Percentiles rank a stretch among this genome's conserved stretches.
phyloP scores from a whole-genome alignment of 1,140 invertebrate species.

The Octopus sinensis region DNA sequence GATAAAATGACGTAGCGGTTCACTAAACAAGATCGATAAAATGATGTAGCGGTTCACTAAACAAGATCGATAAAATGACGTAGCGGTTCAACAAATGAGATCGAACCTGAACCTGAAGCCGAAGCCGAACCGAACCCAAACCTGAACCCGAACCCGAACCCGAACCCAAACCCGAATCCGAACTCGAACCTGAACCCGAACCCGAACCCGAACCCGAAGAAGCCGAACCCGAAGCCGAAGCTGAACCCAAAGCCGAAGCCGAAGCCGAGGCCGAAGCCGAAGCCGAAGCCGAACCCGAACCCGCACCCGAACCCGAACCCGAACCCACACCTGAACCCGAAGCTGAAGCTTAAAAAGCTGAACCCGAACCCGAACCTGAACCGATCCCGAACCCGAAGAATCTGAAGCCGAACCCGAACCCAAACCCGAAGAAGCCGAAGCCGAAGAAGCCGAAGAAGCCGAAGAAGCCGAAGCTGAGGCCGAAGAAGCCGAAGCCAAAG shows the following conservation, averaged over 20 bases:
- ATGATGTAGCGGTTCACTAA: no score
- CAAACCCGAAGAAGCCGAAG: background rate
- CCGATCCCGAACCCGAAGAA: constrained; percentile 3
- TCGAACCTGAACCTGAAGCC: constrained; percentile 3
- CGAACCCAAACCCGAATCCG: constrained; percentile 6
- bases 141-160: constrained; percentile 6
- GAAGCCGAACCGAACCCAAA: background rate
- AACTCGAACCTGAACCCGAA: background rate
- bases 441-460: background rate
- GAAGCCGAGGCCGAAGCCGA: background rate
- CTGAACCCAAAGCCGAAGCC: background rate
- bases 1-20: no score
- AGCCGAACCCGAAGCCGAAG: background rate
- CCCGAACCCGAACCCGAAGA: background rate
- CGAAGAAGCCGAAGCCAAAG: background rate
- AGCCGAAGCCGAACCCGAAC: background rate
- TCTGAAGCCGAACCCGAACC: constrained; percentile 3
- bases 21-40: no score
- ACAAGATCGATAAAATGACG: no score
- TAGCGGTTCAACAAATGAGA: no score
- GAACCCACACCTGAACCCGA: background rate
- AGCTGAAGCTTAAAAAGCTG: background rate
- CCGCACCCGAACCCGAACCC: constrained; percentile 3
- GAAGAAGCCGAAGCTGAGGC: background rate
- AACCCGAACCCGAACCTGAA: constrained; percentile 6